These are phyloP conservation scores for Tipula unca DNA, from an alignment of 2,888 invertebrate species.

Conservation along the genomic window DNA sequence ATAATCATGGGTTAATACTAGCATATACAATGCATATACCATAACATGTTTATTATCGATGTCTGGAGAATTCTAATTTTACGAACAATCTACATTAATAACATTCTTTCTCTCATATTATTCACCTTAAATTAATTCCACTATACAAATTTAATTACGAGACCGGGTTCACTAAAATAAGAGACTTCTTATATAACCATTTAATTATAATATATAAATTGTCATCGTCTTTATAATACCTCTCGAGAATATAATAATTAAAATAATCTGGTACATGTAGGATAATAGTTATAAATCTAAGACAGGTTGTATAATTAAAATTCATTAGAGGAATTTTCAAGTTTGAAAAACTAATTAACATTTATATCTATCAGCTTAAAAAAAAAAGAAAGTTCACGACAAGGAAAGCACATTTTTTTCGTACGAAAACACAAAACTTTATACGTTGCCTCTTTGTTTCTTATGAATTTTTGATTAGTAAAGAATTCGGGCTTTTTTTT, in stretches of 20 bases:
- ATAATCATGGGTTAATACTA: too few relatives aligned
- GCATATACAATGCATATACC: too few relatives aligned
- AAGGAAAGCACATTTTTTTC: not conserved
- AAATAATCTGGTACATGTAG: not conserved
- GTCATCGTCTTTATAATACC: not conserved
- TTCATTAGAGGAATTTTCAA: not conserved
- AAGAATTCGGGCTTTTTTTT: not conserved
- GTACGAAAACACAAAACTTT: not conserved
- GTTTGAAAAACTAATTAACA: not conserved
- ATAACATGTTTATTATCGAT: too few relatives aligned
- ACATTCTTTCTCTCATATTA: too few relatives aligned
- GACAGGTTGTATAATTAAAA: slow-evolving; percentile 2
- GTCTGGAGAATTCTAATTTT: too few relatives aligned
- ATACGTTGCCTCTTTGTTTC: not conserved
- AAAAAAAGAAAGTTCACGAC: not conserved
- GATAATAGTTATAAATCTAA: not conserved
- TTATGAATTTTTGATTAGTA: not conserved
- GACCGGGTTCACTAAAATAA: not conserved
- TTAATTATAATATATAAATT: not conserved
- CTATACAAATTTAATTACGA: not conserved
- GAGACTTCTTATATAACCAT: not conserved
- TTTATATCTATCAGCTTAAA: not conserved
- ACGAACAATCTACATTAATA: too few relatives aligned
- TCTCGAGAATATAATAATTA: not conserved
- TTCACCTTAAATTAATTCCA: too few relatives aligned